phyloP scores from a whole-genome alignment of 1,140 invertebrate genomes.

The Oryzaephilus surinamensis region DNA sequence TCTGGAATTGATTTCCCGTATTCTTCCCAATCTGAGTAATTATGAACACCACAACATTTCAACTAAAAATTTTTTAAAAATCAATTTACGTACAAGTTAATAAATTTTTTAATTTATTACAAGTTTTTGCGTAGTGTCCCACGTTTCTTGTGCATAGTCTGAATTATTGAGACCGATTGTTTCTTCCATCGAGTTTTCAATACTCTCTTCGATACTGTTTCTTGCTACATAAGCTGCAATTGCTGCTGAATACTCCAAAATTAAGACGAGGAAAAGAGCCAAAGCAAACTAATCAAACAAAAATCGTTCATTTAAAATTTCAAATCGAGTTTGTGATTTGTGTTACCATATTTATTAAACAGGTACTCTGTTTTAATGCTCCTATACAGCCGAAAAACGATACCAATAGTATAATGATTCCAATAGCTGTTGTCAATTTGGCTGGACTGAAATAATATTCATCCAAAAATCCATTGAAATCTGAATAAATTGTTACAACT shows the following conservation, averaged over 20 bases:
- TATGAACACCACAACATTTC: slow-evolving; percentile 61
- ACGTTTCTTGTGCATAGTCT: slow-evolving; percentile 39
- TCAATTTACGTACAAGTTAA: no score
- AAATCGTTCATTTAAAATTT: no score
- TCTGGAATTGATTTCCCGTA: no score
- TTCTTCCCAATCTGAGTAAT: slow-evolving; percentile 51
- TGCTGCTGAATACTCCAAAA: slow-evolving; percentile 71
- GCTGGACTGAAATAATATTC: slow-evolving; percentile 59
- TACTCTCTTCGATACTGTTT: slow-evolving; percentile 44
- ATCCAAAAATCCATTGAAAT: slow-evolving; percentile 61
- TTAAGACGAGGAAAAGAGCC: slow-evolving; percentile 61
- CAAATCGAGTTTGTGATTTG: not conserved
- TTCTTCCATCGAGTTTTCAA: slow-evolving; percentile 46
- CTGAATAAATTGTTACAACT: slow-evolving; percentile 59
- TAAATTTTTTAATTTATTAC: no score
- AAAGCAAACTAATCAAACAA: slow-evolving; percentile 75
- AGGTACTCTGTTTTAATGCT: slow-evolving; percentile 70
- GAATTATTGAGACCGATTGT: slow-evolving; percentile 44
- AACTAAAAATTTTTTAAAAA: slow-evolving; percentile 55
- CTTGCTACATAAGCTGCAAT: slow-evolving; percentile 67
- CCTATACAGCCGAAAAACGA: slow-evolving; percentile 74
- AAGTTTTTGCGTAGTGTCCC: slow-evolving; percentile 55
- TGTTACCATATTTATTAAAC: slow-evolving; percentile 66
- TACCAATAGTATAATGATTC: slow-evolving; percentile 64
- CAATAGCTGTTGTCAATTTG: slow-evolving; percentile 62